A percentile compares a stretch with the other conserved stretches of the same genome.
phyloP scores from a whole-genome alignment of 92 coral and sea anemone genomes.

The Diadumene lineata region DNA sequence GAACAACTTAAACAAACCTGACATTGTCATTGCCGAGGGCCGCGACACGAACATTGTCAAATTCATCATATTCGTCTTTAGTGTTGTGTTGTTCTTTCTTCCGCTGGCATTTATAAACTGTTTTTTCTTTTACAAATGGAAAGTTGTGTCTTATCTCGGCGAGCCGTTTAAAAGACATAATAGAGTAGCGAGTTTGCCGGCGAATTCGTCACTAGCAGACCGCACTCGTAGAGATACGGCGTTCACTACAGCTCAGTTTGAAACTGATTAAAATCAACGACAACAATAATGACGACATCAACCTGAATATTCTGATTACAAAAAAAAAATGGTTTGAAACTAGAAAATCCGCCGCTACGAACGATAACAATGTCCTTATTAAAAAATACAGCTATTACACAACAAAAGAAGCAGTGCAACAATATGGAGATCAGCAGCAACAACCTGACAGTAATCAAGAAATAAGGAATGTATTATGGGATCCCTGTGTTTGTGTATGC shows the following conservation, averaged over 20 bases:
- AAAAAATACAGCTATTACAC: too few relatives aligned
- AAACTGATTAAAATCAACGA: conserved; percentile 7
- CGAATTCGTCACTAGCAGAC: not conserved
- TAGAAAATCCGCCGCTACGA: too few relatives aligned
- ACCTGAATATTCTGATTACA: too few relatives aligned
- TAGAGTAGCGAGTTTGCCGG: conserved; percentile 16
- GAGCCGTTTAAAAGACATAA: conserved; percentile 14
- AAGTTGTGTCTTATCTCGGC: conserved; percentile 16
- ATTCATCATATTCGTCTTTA: conserved; percentile 20
- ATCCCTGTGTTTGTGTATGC: not conserved
- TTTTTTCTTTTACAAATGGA: conserved; percentile 42
- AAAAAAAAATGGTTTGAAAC: too few relatives aligned
- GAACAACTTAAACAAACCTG: conserved; percentile 7
- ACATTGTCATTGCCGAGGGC: conserved; percentile 16
- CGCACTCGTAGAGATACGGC: conserved; percentile 10
- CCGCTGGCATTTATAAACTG: conserved; percentile 21
- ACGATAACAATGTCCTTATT: too few relatives aligned
- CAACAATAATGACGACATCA: too few relatives aligned
- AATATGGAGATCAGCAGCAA: too few relatives aligned
- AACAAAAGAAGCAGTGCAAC: too few relatives aligned
- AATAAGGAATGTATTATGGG: not conserved
- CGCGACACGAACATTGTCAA: conserved; percentile 13
- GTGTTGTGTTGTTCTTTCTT: conserved; percentile 30
- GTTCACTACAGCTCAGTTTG: conserved; percentile 15
- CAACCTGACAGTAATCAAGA: too few relatives aligned